Evolutionary conservation across 2,888 invertebrate species (phyloP).

Genomic region (Nycteola revayana): DNA sequence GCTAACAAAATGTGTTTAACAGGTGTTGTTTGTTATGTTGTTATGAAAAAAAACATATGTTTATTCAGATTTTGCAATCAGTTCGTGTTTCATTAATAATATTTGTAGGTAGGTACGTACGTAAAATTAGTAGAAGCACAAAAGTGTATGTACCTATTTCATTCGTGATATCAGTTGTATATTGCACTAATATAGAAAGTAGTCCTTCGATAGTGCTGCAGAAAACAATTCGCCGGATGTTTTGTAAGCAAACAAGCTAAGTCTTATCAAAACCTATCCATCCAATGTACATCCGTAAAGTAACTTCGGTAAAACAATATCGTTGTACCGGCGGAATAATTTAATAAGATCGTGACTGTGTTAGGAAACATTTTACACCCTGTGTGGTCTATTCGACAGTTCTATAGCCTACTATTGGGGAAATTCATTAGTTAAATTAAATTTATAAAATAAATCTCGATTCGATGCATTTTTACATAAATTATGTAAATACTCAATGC

Average conservation of each 20-base stretch:
- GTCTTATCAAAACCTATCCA: slow-evolving; percentile 26
- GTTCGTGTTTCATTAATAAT: no score
- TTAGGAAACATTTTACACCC: slow-evolving; percentile 44
- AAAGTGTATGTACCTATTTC: no score
- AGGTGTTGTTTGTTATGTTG: no score
- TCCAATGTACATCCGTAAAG: slow-evolving; percentile 32
- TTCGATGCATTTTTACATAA: slow-evolving; percentile 21
- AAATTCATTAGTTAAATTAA: slow-evolving; percentile 29
- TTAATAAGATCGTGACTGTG: slow-evolving; percentile 40
- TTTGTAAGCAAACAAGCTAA: slow-evolving; percentile 31
- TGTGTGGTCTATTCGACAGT: slow-evolving; percentile 38
- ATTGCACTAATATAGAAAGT: no score
- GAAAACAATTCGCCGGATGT: slow-evolving; percentile 40
- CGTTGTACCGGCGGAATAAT: slow-evolving; percentile 34
- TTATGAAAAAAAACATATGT: no score
- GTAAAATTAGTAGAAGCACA: no score
- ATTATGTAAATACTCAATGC: slow-evolving; percentile 17
- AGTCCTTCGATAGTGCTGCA: no score
- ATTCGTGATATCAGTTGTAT: no score
- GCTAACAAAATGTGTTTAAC: no score
- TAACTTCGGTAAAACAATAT: slow-evolving; percentile 40
- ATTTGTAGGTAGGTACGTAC: no score
- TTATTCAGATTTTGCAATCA: no score
- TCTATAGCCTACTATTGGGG: slow-evolving; percentile 23
- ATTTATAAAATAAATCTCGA: slow-evolving; percentile 23